Conservation (phyloP, 2,113 vertebrate species). For the Amphiprion percula region DNA sequence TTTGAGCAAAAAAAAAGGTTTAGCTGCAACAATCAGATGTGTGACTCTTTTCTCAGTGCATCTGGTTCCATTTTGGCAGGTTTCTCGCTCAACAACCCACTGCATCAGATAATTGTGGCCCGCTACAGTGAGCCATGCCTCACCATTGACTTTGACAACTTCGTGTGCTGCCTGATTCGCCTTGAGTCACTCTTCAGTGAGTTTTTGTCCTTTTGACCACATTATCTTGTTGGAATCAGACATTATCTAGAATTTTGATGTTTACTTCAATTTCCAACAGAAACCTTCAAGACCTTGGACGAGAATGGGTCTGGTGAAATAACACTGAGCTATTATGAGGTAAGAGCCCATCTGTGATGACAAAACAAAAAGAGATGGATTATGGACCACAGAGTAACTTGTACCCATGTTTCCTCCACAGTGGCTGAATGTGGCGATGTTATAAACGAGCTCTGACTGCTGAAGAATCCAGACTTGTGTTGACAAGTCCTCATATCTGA, state of each 20-base stretch:
- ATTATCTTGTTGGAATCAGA: neutral
- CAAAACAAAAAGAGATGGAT: neutral
- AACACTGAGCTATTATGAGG: conserved; percentile 83
- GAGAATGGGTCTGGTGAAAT: conserved; percentile 75
- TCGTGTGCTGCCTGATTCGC: conserved; percentile 86
- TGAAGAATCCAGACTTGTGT: conserved; percentile 5
- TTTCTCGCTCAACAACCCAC: conserved; percentile 83
- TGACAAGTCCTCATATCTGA: conserved; percentile 7
- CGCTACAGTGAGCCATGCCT: conserved; percentile 81
- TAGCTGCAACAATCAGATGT: neutral
- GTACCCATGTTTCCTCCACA: conserved; percentile 60
- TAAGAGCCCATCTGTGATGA: conserved; percentile 37
- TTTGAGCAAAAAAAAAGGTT: neutral
- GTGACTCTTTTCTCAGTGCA: neutral
- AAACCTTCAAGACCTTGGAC: conserved; percentile 84
- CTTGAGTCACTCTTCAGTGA: conserved; percentile 91
- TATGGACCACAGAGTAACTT: neutral
- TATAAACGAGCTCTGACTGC: conserved; percentile 48
- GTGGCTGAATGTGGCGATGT: conserved; percentile 74
- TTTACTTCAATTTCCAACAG: conserved; percentile 66
- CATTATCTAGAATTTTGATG: neutral
- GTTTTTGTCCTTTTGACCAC: conserved; percentile 44
- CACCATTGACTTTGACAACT: conserved; percentile 87
- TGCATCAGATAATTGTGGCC: conserved; percentile 85
- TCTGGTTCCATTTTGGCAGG: conserved; percentile 70